Evolutionary conservation across 2,113 vertebrate genomes (phyloP).

Genomic region (Calypte anna): DNA sequence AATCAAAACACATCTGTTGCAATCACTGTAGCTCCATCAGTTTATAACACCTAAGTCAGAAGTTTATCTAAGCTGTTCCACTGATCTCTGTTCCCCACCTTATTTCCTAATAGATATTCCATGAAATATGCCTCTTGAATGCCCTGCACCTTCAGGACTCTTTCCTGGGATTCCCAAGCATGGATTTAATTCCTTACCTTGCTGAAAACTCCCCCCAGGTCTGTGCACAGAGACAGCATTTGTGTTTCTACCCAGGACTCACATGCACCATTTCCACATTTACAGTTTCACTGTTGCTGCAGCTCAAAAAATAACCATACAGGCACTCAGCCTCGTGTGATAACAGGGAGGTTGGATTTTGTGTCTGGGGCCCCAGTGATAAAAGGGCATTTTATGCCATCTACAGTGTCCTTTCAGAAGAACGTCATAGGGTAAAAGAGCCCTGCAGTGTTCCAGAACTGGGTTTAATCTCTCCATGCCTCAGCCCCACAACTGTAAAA

Average conservation of each 20-base stretch:
- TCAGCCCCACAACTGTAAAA: not conserved
- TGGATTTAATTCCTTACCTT: not conserved
- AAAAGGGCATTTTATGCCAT: fast-evolving
- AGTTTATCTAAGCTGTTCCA: not conserved
- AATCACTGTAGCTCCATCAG: not conserved
- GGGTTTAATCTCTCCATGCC: not conserved
- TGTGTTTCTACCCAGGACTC: not conserved
- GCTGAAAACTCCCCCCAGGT: not conserved
- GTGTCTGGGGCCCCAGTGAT: not conserved
- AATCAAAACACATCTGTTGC: slow-evolving; percentile 49
- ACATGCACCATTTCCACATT: not conserved
- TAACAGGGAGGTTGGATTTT: not conserved
- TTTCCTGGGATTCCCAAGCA: not conserved
- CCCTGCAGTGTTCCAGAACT: not conserved
- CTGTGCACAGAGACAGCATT: not conserved
- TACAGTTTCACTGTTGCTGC: not conserved
- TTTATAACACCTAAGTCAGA: slow-evolving; percentile 15
- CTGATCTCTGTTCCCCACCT: not conserved
- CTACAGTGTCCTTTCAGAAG: not conserved
- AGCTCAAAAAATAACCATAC: not conserved
- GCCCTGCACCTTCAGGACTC: not conserved
- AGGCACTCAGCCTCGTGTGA: not conserved
- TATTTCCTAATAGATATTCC: not conserved
- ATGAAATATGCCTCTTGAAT: not conserved
- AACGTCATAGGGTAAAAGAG: not conserved